Evolutionary conservation across 2,113 vertebrate genomes (phyloP), one percentile per base, ranked within the genome.

Genomic region (Arothron firmamentum): DNA sequence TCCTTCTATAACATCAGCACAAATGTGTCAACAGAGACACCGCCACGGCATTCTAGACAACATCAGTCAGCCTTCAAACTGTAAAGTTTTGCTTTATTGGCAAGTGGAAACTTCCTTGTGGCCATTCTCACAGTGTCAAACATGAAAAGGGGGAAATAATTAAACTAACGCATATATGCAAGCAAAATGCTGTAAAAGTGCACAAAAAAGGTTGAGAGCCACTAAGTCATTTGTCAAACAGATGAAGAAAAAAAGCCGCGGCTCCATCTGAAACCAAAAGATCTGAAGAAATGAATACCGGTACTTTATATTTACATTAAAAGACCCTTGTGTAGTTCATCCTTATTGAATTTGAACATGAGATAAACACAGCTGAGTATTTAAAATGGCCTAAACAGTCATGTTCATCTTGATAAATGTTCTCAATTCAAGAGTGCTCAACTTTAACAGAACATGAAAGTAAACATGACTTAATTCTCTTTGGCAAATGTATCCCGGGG

Each of bases 71-170:
- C 57, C 47, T 62, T 72, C 52, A 52, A 55, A 78, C 68, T 82
- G 80, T 85, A 81, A 88, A 88, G 80, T 70, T 17, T 16, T 56
- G 41, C 61, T 84, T 84, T 82, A 88, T 69, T 81, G 60, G 81
- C 62, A 65, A 84, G 79, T 88, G 86, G 88, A 88, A 90, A 90
- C 67, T 86, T 87, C 85, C 80, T 72, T 83, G 88, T 83, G 81
- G 80, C 82, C 58, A 72, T 77, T 84, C 70, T 79, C 75, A 90
- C 85, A 77, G 75, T 77, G 84, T 86, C 84, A 77, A 80, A 75
- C 74, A 63, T 74, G 77, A 48, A 23, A 63, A 70, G 34, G 66
- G 52, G 84, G 79, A 85, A 86, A 86, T 81, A 72, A 85, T 84
- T 85, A 87, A 88, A 86, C 69, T 73, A 77, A 78, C 73, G 72